Conservation (phyloP, 2,888 invertebrate genomes). For the Pristionchus maxplancki region DNA sequence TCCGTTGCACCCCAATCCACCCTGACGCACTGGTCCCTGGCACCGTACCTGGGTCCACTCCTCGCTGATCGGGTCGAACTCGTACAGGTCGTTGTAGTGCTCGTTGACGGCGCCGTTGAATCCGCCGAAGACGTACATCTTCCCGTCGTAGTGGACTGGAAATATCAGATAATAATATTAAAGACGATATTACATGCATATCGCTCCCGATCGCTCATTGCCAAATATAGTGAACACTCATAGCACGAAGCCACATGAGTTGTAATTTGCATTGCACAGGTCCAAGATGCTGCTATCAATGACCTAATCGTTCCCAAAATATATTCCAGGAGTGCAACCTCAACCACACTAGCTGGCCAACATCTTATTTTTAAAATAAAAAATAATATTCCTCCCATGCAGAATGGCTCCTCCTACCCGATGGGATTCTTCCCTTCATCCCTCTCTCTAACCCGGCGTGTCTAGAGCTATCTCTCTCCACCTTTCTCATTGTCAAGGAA, state of each 20-base stretch:
- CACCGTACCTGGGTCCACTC: slow-evolving; percentile 79
- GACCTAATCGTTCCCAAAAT: too few species aligned
- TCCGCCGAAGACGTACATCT: slow-evolving; percentile 92
- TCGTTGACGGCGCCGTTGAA: slow-evolving; percentile 86
- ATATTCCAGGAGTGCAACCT: too few species aligned
- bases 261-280: too few species aligned
- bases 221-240: background rate
- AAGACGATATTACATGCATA: too few species aligned
- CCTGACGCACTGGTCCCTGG: too few species aligned
- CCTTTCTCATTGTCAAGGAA: too few species aligned
- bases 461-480: too few species aligned
- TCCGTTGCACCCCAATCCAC: too few species aligned
- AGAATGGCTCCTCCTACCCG: slow-evolving; percentile 91
- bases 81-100: slow-evolving; percentile 90
- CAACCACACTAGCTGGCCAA: too few species aligned
- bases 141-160: slow-evolving; percentile 80
- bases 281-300: too few species aligned
- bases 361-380: too few species aligned
- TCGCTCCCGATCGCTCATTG: background rate
- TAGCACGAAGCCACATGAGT: too few species aligned
- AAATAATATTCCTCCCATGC: slow-evolving; percentile 90
- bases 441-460: slow-evolving; percentile 58
- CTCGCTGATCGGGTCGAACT: slow-evolving; percentile 81
- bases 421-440: slow-evolving; percentile 83
- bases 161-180: background rate